Evolutionary conservation across 2,113 vertebrate genomes (phyloP), one percentile per base, ranked within the genome.

Genomic region (Carassius auratus): DNA sequence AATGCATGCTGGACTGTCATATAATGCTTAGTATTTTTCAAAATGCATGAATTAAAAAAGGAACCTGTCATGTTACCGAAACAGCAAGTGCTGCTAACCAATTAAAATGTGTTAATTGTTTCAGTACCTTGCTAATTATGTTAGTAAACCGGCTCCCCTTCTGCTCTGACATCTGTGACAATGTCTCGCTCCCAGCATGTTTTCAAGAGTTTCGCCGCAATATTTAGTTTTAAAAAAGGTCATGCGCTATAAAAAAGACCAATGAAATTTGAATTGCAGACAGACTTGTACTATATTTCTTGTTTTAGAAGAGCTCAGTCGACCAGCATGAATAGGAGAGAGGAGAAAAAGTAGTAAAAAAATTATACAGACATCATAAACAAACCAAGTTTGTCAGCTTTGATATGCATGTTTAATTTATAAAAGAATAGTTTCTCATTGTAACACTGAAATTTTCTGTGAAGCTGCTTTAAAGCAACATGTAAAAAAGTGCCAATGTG

Each of bases 51-150:
- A 57, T 33, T 52, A n/a, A 38, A 79, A 61, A 42, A 15, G 21
- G 10, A 45, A 19, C 21, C 33, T 3, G 76, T 79, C 55, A 42
- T 14, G 19, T 21, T 61, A 4, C 76, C 6, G 19, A 62, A 36
- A 57, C 30, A 1, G 15, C 50, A 57, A 62, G 77, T 62, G 55
- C 26, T 79, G 42, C 12, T 48, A 42, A 10, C 36, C 77, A 62
- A 80, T 80, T 80, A 64, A 80, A 80, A 38, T 0, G 36, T 26
- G 57, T 64, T 64, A 15, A 80, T 45, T 64, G 38, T 80, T 80
- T 64, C 8, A 45, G 52, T 61, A 36, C 26, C 17, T 45, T 26
- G 57, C 12, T 80, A 80, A 80, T 64, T n/a, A 26, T 8, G 13
- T 80, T 42, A 80, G 77, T 45, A 62, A 80, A 45, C n/a, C 76